These are phyloP conservation scores for Diglossa brunneiventris DNA, from an alignment of 2,113 vertebrate species.

Conservation along the genomic window DNA sequence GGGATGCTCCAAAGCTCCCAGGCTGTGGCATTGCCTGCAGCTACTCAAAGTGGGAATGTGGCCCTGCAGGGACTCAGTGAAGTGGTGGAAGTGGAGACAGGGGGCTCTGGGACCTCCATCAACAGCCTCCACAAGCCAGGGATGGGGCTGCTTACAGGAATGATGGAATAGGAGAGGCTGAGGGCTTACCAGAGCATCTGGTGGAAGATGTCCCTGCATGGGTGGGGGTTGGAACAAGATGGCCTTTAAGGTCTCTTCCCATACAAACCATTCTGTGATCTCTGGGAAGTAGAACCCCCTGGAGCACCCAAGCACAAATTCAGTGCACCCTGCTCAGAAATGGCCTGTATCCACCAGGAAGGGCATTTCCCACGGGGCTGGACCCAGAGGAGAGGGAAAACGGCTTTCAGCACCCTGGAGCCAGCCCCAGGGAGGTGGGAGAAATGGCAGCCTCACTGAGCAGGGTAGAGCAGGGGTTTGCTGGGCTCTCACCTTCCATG, in stretches of 20 bases:
- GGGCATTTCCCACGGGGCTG: not conserved
- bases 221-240: not conserved
- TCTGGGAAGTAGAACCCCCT: not conserved
- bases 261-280: not conserved
- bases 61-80: not conserved
- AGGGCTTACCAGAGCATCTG: not conserved
- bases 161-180: not conserved
- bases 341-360: not conserved
- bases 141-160: not conserved
- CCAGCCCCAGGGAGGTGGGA: not conserved
- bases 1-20: not conserved
- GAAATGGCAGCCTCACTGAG: not conserved
- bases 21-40: not conserved
- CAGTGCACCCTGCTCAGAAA: not conserved
- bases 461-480: not conserved
- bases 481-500: slow-evolving; percentile 73
- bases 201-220: not conserved
- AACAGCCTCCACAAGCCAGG: not conserved
- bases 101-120: not conserved
- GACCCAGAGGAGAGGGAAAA: not conserved
- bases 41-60: not conserved
- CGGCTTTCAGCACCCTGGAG: not conserved
- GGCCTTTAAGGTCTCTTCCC: not conserved
- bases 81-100: not conserved
- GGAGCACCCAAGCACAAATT: not conserved